Evolutionary conservation across 2,797 vertebrate species (phyloP), one percentile per base, ranked within the genome.

Genomic region (Austrolebias charrua): DNA sequence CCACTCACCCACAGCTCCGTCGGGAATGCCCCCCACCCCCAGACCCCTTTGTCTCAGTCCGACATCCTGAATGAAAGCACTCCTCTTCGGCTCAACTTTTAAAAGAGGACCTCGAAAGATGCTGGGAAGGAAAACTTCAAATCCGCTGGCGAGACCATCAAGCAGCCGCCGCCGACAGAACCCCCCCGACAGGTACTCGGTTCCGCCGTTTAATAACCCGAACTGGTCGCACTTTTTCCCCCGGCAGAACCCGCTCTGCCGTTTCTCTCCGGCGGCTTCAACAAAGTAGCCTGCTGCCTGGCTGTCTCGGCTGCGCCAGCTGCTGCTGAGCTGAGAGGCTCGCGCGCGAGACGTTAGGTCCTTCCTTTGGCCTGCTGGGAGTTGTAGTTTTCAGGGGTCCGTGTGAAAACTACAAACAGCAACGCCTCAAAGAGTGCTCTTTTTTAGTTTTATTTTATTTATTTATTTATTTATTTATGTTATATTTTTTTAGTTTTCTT

Each of bases 31-130:
- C 89, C 85, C 83, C 86, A 87, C 87, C 89, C 85, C 83, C 86
- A 87, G 89, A 90, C 86, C 90, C 88, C 91, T 92, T 92, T 92
- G 91, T 92, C 89, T 92, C 90, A 92, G 86, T 87, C 88, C 89
- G 88, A 91, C 91, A 92, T 92, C 91, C 91, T 90, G 88, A 82
- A 79, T 69, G 73, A 60, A 67, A 85, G 60, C 83, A 91, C 76
- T 90, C 90, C 84, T 75, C 69, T 79, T 55, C 80, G 82, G 75
- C 69, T 80, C 84, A 91, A 92, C 87, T 92, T 92, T 90, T 45
- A 74, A 61, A n/a, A 64, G 65, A 73, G 38, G 14, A 64, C 75
- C 75, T 63, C 55, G 80, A 74, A n/a, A 66, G 20, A 28, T 50
- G 56, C 48, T 28, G 10, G 76, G 72, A 80, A 64, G 9, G 28